Percentiles rank a stretch among this genome's conserved stretches.
Evolutionary conservation across 2,888 invertebrate species (phyloP).

Genomic region (Cordilura impudica): DNA sequence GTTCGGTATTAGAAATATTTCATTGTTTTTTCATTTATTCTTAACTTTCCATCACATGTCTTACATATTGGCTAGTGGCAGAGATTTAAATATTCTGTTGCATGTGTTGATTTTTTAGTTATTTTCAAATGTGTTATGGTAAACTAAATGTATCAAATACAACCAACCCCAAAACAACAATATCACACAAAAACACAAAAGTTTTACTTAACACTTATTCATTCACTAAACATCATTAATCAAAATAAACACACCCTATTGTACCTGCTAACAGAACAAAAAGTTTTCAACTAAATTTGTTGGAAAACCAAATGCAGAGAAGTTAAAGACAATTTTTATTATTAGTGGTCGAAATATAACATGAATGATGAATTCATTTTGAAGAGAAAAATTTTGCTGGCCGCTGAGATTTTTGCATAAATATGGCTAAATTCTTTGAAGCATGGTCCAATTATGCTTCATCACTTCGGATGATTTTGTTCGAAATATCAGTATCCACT

Average conservation of each 20-base stretch:
- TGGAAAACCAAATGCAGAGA: too few relatives aligned
- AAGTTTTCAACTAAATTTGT: background rate
- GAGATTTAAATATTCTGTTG: background rate
- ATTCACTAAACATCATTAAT: constrained; percentile 18
- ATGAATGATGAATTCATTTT: too few relatives aligned
- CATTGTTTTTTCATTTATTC: background rate
- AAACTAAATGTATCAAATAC: background rate
- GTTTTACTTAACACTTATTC: constrained; percentile 6
- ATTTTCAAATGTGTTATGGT: constrained; percentile 1
- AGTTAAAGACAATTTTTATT: background rate
- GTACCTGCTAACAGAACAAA: background rate
- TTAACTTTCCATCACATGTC: background rate
- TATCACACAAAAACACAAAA: background rate
- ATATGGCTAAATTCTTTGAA: too few relatives aligned
- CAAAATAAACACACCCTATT: background rate
- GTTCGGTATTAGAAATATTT: constrained; percentile 1
- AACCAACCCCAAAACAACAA: background rate
- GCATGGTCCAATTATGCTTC: too few relatives aligned
- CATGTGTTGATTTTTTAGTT: background rate
- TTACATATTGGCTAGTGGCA: background rate
- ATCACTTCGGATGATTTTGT: too few relatives aligned
- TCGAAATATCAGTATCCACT: too few relatives aligned
- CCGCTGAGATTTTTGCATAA: too few relatives aligned
- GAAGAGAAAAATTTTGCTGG: too few relatives aligned
- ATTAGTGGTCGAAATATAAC: too few relatives aligned